Evolutionary conservation across 37 sponge, comb jelly and placozoan genomes (phyloP).

Genomic region (Diacarnus erythraeanus): DNA sequence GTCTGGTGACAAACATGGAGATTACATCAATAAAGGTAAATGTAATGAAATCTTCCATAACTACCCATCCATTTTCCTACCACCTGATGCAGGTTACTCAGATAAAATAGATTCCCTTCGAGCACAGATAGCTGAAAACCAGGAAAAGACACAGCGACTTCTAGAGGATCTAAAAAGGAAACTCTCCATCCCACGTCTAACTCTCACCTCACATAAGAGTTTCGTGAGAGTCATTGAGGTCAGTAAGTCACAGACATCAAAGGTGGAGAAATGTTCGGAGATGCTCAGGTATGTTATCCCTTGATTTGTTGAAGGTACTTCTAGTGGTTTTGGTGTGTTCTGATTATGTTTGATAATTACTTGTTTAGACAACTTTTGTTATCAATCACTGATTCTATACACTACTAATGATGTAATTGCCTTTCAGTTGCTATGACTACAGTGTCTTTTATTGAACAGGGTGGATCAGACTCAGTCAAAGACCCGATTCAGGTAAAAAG

Average conservation of each 20-base stretch:
- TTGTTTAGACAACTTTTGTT: too few species aligned
- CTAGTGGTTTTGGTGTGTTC: too few species aligned
- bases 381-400: too few species aligned
- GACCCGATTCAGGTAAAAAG: conserved; percentile 66
- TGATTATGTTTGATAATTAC: too few species aligned
- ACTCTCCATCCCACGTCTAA: conserved; percentile 29
- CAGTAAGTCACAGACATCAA: conserved; percentile 27
- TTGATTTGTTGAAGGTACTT: too few species aligned
- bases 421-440: not conserved
- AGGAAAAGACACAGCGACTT: conserved; percentile 8
- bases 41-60: not conserved
- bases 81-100: conserved; percentile 62
- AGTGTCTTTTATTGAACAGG: conserved; percentile 17
- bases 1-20: conserved; percentile 14
- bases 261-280: conserved; percentile 21
- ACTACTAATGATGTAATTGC: not conserved
- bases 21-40: conserved; percentile 43
- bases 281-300: conserved; percentile 40
- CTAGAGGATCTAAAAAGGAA: not conserved
- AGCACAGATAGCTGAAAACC: conserved; percentile 33
- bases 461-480: conserved; percentile 46
- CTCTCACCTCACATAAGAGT: conserved; percentile 44
- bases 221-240: conserved; percentile 69
- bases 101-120: conserved; percentile 52
- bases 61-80: not conserved